phyloP scores from a whole-genome alignment of 2,113 vertebrate genomes.

The Ceyx margarethae region DNA sequence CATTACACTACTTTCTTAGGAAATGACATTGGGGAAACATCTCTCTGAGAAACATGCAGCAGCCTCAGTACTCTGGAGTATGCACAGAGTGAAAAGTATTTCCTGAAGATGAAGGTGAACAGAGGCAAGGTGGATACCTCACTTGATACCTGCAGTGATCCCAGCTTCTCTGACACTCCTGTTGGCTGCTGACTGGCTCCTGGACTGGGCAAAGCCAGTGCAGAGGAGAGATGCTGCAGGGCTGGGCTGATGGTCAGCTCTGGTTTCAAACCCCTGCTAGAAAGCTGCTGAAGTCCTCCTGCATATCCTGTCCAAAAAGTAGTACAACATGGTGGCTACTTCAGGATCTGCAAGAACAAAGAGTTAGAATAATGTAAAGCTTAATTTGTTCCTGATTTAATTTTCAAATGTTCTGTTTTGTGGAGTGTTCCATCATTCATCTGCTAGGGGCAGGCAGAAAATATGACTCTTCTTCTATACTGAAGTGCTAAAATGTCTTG shows the following conservation, averaged over 20 bases:
- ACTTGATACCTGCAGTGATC: not conserved
- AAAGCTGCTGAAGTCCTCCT: not conserved
- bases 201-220: not conserved
- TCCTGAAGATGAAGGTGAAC: not conserved
- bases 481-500: not conserved
- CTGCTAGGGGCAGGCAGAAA: not conserved
- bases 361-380: not conserved
- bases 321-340: not conserved
- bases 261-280: not conserved
- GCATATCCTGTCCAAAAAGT: not conserved
- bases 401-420: not conserved
- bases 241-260: not conserved
- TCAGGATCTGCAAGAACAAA: rapidly evolving
- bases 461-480: not conserved
- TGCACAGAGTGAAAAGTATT: not conserved
- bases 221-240: not conserved
- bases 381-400: not conserved
- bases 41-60: not conserved
- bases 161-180: not conserved
- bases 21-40: not conserved
- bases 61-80: not conserved
- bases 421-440: rapidly evolving
- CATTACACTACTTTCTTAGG: not conserved
- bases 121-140: not conserved
- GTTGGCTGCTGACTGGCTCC: not conserved